Conservation (phyloP, 1,140 invertebrate genomes). For the Caenorhabditis tropicalis region DNA sequence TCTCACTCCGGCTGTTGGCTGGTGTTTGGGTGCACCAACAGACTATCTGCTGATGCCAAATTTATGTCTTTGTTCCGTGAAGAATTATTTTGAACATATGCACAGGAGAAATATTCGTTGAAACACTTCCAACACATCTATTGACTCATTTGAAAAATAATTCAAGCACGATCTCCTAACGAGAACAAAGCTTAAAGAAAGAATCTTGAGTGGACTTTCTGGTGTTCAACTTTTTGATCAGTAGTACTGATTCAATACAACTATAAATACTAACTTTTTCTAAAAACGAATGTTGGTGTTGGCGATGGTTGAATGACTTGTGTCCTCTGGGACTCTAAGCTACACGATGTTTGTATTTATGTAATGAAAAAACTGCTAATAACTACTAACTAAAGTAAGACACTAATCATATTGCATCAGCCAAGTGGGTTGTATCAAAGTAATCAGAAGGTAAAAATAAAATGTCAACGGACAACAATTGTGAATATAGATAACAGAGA, state of each 20-base stretch:
- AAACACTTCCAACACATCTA: too few relatives aligned
- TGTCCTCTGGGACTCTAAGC: too few relatives aligned
- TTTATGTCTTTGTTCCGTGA: neutral
- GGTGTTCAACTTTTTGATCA: too few relatives aligned
- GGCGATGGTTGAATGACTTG: too few relatives aligned
- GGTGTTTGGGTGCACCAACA: slow-evolving; percentile 1
- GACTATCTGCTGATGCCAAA: slow-evolving; percentile 8
- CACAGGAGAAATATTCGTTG: neutral
- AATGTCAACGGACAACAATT: slow-evolving; percentile 6
- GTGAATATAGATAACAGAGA: neutral
- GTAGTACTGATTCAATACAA: too few relatives aligned
- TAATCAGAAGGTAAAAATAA: neutral
- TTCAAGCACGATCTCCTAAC: too few relatives aligned
- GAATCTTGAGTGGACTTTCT: too few relatives aligned
- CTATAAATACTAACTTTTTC: too few relatives aligned
- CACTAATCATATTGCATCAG: neutral
- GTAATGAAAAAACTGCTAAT: neutral
- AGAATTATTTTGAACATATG: neutral
- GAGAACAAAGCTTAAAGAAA: too few relatives aligned
- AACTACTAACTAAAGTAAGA: neutral
- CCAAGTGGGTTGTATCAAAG: neutral
- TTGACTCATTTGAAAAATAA: too few relatives aligned
- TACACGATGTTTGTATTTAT: too few relatives aligned
- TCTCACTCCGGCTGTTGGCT: neutral
- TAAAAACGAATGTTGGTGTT: too few relatives aligned